Evolutionary conservation across 2,888 invertebrate genomes (phyloP), one percentile per base, ranked within the genome.

Genomic region (Phrixothrix hirtus): DNA sequence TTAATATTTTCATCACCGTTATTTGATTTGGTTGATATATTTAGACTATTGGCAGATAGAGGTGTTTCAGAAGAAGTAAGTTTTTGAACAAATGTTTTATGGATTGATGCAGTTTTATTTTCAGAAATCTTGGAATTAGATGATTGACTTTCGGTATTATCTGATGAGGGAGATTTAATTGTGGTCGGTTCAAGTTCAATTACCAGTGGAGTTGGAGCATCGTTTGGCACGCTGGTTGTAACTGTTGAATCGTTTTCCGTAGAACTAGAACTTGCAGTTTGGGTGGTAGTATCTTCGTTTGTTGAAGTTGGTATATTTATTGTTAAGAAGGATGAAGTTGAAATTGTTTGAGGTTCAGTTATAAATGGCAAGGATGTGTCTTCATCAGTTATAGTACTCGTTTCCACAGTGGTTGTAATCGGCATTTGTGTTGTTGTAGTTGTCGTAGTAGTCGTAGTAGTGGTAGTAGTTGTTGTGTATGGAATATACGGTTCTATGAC

Each of bases 221-320:
- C 25, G 16, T 21, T 11, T 2, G 30, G 10, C 2, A n/a, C 17
- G 10, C 11, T 31, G 16, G 34, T 11, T 12, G 30, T 30, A 3
- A 30, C 10, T 37, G 37, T 37, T 9, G 11, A 15, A 42, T 26
- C 37, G 10, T 44, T 55, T 43, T 34, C 45, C 36, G 44, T 51
- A 17, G 52, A 50, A 11, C 52, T 48, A 5, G 15, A 44, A 9
- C 27, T 43, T 26, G 56, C 45, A 9, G 50, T 35, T 52, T 50
- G 49, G 21, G 55, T 44, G 10, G 49, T 38, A 26, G 13, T 35
- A 9, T 32, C 36, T 32, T 9, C 2, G 5, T n/a, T 15, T 31
- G 35, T 41, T n/a, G 34, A 32, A n/a, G 34, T 50, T 27, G 25
- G 34, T 32, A 7, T 3, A 10, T 4, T 41, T n/a, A n/a, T n/a